Evolutionary conservation across 2,113 vertebrate species (phyloP).

Genomic region (Macaca fascicularis): T2T-MFA8v1.1 NC_088392.1:57454001-57454500

Average conservation of each 20-base stretch:
- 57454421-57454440: too few relatives aligned
- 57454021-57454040: not conserved
- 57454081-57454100: not conserved
- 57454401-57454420: conserved; percentile 18
- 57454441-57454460: too few relatives aligned
- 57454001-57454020: conserved; percentile 4
- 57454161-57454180: not conserved
- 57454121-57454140: not conserved
- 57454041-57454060: not conserved
- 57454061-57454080: conserved; percentile 42
- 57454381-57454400: not conserved
- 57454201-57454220: not conserved
- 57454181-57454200: not conserved
- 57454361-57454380: not conserved
- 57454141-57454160: not conserved
- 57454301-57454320: not conserved
- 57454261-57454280: not conserved
- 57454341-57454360: not conserved
- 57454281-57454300: not conserved
- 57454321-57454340: not conserved
- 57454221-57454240: not conserved
- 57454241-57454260: not conserved
- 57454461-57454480: too few relatives aligned
- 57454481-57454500: too few relatives aligned
- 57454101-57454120: not conserved